Conservation (phyloP, 2,113 vertebrate genomes). For the Tinamus guttatus region DNA sequence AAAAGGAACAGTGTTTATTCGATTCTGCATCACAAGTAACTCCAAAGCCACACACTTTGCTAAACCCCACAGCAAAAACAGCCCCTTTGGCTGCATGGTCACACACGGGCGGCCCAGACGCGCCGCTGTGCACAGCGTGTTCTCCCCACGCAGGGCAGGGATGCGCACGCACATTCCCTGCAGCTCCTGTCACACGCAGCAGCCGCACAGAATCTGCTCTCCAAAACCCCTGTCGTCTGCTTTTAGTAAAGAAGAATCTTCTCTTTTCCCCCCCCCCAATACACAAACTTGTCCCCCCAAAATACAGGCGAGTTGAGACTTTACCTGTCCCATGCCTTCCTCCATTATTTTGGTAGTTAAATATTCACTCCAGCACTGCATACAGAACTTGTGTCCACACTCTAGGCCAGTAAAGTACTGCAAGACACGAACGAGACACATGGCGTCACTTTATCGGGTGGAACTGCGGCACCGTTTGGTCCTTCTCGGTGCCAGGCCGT, state of each 20-base stretch:
- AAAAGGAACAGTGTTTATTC: not conserved
- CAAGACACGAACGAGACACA: conserved; percentile 49
- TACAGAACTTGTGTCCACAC: conserved; percentile 99
- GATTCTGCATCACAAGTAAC: not conserved
- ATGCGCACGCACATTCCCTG: accelerated
- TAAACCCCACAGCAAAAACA: not conserved
- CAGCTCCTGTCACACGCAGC: not conserved
- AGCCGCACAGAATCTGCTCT: not conserved
- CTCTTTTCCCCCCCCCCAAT: not conserved
- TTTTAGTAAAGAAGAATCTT: not conserved
- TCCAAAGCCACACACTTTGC: not conserved
- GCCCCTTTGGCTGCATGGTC: not conserved
- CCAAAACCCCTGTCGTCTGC: not conserved
- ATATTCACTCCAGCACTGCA: conserved; percentile 99
- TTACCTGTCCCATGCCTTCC: conserved; percentile 99
- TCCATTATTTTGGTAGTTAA: conserved; percentile 99
- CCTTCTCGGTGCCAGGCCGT: not conserved
- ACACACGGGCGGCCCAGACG: not conserved
- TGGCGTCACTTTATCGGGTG: not conserved
- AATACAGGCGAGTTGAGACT: not conserved
- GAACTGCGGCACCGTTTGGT: not conserved
- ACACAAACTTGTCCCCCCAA: not conserved
- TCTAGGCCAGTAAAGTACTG: conserved; percentile 99
- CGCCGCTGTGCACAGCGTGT: not conserved
- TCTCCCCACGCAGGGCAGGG: not conserved